These are phyloP conservation scores for Stomatorhinus walkeri DNA, from an alignment of 2,797 vertebrate genomes.

Conservation along the genomic window DNA sequence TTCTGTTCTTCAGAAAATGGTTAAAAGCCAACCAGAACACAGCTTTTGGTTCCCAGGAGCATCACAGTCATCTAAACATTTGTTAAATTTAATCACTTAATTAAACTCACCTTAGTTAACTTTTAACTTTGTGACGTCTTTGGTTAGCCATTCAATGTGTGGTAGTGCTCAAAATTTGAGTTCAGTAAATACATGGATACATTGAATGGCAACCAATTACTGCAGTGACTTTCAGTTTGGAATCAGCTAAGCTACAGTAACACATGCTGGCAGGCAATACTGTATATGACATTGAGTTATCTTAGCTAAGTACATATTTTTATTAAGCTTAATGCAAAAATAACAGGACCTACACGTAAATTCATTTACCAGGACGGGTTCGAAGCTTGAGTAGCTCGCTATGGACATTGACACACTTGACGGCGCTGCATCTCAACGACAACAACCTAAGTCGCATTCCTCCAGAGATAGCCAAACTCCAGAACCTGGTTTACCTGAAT, in stretches of 20 bases:
- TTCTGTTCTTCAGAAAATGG: not conserved
- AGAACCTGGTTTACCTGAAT: slow-evolving; percentile 95
- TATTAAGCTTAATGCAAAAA: not conserved
- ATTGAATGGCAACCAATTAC: not conserved
- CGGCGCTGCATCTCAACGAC: slow-evolving; percentile 96
- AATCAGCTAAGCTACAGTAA: not conserved
- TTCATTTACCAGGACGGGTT: slow-evolving; percentile 73
- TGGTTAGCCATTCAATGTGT: not conserved
- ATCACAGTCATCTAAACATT: not conserved
- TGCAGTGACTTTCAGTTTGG: not conserved
- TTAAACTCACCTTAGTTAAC: not conserved
- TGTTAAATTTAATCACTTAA: not conserved
- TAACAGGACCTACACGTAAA: not conserved
- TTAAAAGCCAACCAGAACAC: not conserved
- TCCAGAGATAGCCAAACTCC: slow-evolving; percentile 96
- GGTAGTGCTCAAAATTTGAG: not conserved
- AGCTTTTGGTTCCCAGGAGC: not conserved
- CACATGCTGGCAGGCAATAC: not conserved
- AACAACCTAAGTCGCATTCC: slow-evolving; percentile 95
- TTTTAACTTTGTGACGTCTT: not conserved
- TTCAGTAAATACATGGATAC: not conserved
- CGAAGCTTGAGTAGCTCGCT: slow-evolving; percentile 86
- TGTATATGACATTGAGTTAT: not conserved
- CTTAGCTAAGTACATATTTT: not conserved
- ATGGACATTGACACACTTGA: slow-evolving; percentile 96